Conservation (phyloP, 2,797 vertebrate species). For the Hafferia zeledoni region DNA sequence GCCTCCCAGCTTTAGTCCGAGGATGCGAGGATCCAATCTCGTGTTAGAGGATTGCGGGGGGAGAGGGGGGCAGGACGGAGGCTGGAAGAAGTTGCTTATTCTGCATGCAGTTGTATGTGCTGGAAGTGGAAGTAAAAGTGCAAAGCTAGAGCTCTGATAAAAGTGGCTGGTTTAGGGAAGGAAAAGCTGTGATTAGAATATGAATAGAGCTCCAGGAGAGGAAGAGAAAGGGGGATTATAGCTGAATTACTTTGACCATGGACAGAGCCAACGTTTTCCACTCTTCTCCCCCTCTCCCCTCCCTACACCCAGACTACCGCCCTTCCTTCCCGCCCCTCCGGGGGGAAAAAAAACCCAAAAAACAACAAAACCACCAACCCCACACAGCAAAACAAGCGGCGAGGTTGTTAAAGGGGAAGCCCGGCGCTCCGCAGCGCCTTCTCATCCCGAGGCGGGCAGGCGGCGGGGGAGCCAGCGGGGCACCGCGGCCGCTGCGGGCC, state of each 20-base stretch:
- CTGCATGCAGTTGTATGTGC: constrained; percentile 71
- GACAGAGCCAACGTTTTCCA: constrained; percentile 87
- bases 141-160: constrained; percentile 90
- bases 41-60: not conserved
- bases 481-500: not conserved
- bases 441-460: not conserved
- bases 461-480: not conserved
- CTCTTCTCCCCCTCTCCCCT: constrained; percentile 56
- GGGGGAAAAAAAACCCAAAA: not conserved
- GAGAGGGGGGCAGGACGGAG: not conserved
- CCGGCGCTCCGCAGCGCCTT: not conserved
- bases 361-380: not conserved
- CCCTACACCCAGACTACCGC: constrained; percentile 56
- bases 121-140: constrained; percentile 92
- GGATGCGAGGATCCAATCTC: not conserved
- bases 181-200: constrained; percentile 99
- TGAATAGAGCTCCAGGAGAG: constrained; percentile 97
- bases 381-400: constrained; percentile 26
- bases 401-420: not conserved
- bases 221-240: constrained; percentile 94
- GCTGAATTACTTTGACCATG: constrained; percentile 94
- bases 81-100: constrained; percentile 48
- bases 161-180: constrained; percentile 95
- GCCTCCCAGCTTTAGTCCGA: not conserved
- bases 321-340: no score